These are phyloP conservation scores for Paratilapia polleni DNA, from an alignment of 2,113 vertebrate genomes.

Conservation along the genomic window DNA sequence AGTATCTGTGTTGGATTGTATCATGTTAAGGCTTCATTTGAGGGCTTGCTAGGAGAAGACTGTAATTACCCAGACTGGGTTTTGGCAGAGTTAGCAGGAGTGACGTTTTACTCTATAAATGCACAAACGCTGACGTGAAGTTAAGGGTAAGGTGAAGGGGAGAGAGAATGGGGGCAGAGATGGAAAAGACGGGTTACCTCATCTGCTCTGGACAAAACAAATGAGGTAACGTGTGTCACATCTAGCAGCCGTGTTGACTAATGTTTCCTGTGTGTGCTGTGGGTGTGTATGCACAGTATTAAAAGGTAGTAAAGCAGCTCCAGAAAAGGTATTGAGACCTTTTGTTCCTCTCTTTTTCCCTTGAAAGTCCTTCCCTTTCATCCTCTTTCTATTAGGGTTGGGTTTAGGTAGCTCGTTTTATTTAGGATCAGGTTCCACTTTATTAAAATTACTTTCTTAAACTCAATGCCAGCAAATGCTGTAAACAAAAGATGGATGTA, in stretches of 20 bases:
- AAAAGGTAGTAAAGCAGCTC: slow-evolving; percentile 1
- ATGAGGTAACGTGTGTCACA: slow-evolving; percentile 74
- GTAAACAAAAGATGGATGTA: not conserved
- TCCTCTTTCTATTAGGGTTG: not conserved
- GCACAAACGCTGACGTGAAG: slow-evolving; percentile 24
- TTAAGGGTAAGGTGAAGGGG: slow-evolving; percentile 33
- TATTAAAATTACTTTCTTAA: not conserved
- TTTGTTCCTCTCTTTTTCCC: not conserved
- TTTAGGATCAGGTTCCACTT: not conserved
- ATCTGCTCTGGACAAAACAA: slow-evolving; percentile 73
- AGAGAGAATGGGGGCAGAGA: slow-evolving; percentile 33
- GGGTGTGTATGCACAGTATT: slow-evolving; percentile 14
- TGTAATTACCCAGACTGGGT: slow-evolving; percentile 53
- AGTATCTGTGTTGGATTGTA: slow-evolving; percentile 39
- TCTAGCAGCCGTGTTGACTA: slow-evolving; percentile 65
- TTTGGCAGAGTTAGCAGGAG: slow-evolving; percentile 25
- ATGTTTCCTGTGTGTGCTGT: slow-evolving; percentile 35
- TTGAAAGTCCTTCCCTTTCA: not conserved
- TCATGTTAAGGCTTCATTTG: slow-evolving; percentile 46
- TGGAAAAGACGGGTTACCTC: slow-evolving; percentile 68
- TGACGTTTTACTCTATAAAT: slow-evolving; percentile 56
- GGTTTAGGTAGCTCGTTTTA: not conserved
- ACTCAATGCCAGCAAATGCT: not conserved
- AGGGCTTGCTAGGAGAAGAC: slow-evolving; percentile 30
- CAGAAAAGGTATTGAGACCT: not conserved